A percentile compares a stretch with the other conserved stretches of the same genome.
These are phyloP conservation scores for Macropis europaea DNA, from an alignment of 2,888 invertebrate species.

Conservation along the genomic window DNA sequence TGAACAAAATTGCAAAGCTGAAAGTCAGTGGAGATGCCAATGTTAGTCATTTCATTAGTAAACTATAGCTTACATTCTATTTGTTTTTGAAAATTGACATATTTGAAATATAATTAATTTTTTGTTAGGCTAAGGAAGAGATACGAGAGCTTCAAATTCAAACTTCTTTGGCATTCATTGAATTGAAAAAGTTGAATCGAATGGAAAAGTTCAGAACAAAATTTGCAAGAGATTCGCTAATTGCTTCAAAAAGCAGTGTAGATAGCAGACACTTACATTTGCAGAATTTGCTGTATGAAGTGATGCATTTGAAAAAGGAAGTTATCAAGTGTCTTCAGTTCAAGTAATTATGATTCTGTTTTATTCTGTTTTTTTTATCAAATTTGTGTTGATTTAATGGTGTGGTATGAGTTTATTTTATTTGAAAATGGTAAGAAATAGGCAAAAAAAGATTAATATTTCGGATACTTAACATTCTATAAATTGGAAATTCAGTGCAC, in stretches of 20 bases:
- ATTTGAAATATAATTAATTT: background rate
- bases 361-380: background rate
- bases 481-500: no score
- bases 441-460: no score
- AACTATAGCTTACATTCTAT: background rate
- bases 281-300: slow-evolving; percentile 96
- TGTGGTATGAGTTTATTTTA: no score
- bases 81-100: slow-evolving; percentile 14
- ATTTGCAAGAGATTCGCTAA: slow-evolving; percentile 89
- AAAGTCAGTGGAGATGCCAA: slow-evolving; percentile 83
- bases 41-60: slow-evolving; percentile 75
- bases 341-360: slow-evolving; percentile 82
- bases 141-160: slow-evolving; percentile 86
- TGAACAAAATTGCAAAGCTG: slow-evolving; percentile 86
- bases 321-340: slow-evolving; percentile 97
- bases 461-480: no score
- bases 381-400: background rate
- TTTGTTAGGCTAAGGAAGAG: slow-evolving; percentile 82
- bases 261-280: slow-evolving; percentile 94
- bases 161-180: slow-evolving; percentile 89
- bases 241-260: slow-evolving; percentile 92
- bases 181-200: slow-evolving; percentile 93
- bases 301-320: slow-evolving; percentile 95
- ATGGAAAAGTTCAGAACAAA: slow-evolving; percentile 94
- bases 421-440: no score